A percentile compares a stretch with the other conserved stretches of the same genome.
These are phyloP conservation scores for Cyprinella venusta DNA, from an alignment of 2,797 vertebrate genomes.

Conservation along the genomic window DNA sequence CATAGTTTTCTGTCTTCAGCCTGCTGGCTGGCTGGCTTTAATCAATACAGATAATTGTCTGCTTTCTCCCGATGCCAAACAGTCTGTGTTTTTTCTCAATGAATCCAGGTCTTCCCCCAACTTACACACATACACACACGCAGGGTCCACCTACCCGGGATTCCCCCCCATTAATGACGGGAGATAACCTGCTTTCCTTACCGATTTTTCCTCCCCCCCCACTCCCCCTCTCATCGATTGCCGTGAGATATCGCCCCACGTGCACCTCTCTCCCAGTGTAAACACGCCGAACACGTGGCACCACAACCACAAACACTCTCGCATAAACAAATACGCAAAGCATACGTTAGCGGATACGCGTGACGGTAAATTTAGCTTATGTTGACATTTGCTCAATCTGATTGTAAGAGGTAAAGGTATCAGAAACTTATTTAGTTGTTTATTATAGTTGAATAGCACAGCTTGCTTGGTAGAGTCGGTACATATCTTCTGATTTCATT, in stretches of 20 bases:
- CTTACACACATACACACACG: conserved; percentile 46
- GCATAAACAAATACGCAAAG: conserved; percentile 53
- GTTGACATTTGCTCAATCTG: not conserved
- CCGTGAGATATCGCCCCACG: conserved; percentile 79
- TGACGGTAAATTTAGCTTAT: not conserved
- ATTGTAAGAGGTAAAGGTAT: not conserved
- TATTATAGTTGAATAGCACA: too few relatives aligned
- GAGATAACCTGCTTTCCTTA: conserved; percentile 88
- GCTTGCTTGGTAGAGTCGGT: not conserved
- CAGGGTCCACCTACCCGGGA: conserved; percentile 72
- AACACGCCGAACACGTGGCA: conserved; percentile 74
- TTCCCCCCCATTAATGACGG: conserved; percentile 82
- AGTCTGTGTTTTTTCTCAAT: conserved; percentile 81
- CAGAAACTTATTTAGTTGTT: not conserved
- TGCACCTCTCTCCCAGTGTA: conserved; percentile 75
- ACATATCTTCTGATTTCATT: not conserved
- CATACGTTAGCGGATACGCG: not conserved
- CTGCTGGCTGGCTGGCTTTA: conserved; percentile 84
- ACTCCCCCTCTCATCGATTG: conserved; percentile 79
- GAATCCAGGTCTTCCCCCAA: conserved; percentile 77
- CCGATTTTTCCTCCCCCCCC: conserved; percentile 74
- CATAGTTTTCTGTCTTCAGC: conserved; percentile 83
- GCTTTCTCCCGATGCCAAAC: conserved; percentile 84
- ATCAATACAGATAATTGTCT: conserved; percentile 90
- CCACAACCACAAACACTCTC: conserved; percentile 54